Conservation (phyloP, 1,140 invertebrate species). For the Drosophila ogumai region DNA sequence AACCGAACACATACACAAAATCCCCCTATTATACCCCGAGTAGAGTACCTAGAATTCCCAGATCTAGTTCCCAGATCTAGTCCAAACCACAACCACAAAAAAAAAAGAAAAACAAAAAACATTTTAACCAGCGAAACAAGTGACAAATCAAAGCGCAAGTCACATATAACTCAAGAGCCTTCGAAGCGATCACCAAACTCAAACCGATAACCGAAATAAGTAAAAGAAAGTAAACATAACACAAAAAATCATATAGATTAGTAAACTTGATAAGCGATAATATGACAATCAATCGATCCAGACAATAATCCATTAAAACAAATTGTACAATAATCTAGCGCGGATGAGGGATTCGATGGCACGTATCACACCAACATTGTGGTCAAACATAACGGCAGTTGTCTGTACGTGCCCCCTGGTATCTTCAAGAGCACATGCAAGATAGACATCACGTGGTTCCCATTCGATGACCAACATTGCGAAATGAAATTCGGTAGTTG, state of each 20-base stretch:
- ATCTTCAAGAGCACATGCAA: conserved; percentile 99
- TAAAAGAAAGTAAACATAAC: conserved; percentile 13
- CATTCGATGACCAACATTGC: conserved; percentile 99
- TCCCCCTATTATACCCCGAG: conserved; percentile 20
- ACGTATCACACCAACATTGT: conserved; percentile 99
- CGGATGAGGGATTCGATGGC: conserved; percentile 98
- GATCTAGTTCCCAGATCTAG: conserved; percentile 24
- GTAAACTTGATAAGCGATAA: conserved; percentile 27
- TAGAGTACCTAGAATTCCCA: conserved; percentile 38
- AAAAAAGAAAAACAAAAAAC: conserved; percentile 43
- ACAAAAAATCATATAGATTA: conserved; percentile 11
- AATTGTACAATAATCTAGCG: conserved; percentile 89
- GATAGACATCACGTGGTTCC: conserved; percentile 99
- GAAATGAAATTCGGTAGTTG: conserved; percentile 98
- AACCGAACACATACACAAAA: conserved; percentile 19
- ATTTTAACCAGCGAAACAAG: conserved; percentile 54
- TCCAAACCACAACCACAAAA: conserved; percentile 12
- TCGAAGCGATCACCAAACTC: conserved; percentile 29
- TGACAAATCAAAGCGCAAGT: conserved; percentile 68
- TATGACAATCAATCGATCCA: conserved; percentile 50
- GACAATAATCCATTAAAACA: conserved; percentile 75
- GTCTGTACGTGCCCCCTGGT: conserved; percentile 97
- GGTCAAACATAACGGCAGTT: conserved; percentile 97
- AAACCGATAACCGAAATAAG: conserved; percentile 26
- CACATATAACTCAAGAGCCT: conserved; percentile 47